Base-by-base conservation (phyloP, 2,113 vertebrate species). In the Solea solea region DNA sequence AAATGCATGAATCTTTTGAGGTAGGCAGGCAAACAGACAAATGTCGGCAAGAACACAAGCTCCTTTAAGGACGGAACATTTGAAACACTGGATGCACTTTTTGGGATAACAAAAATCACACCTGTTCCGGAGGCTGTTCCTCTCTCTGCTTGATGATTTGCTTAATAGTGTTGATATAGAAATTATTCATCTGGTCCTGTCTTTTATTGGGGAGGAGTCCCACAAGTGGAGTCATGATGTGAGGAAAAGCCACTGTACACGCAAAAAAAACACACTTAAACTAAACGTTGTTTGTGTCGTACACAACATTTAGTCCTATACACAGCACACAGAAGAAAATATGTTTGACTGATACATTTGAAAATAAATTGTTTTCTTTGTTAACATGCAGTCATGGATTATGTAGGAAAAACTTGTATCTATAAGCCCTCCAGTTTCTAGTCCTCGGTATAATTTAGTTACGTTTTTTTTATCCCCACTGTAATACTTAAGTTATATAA, bases 201-300 rank as follows among this genome's bases (percentile, higher is more conserved):
- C 93, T 92, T 93, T 95, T 96, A 89, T 94, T 96, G 55, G 90
- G 88, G 9, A 91, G 39, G 83, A 96, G 65, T 65, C 72, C 69
- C 27, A 82, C 86, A 79, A 99, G 74, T 27, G 95, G 95, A 74
- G 93, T 78, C 76, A 93, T 90, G 78, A 98, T 88, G 81, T 86
- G 94, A 7, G 97, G 97, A 89, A 99, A 98, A 7, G 94, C 92
- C 84, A 97, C 97, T 98, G 57, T 9, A 70, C 9, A 84, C 8
- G 68, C 8, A 84, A 3, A 76, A n/a, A 7, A 86, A 80, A 92
- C 87, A 21, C 9, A 63, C 45, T 1, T 41, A 8, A 44, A 44
- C 7, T 44, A 45, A 45, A 45, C 9, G 0, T 12, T 45, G 44
- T 45, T 3, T 45, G 11, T 9, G 2, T 45, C 9, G 9, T 44